phyloP scores from a whole-genome alignment of 2,888 invertebrate species.

The Tenthredo distinguenda region DNA sequence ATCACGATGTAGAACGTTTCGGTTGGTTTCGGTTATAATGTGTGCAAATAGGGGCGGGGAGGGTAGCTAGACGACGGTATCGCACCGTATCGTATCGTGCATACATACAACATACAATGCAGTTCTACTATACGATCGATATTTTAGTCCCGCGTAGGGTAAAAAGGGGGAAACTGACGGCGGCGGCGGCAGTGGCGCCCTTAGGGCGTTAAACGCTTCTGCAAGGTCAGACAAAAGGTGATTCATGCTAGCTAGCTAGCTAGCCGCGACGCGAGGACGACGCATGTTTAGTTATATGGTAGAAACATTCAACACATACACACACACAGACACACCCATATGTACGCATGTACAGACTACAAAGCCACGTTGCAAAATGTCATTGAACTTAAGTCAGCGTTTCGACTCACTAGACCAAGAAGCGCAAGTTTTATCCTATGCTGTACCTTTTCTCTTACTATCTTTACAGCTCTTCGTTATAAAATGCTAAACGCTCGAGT shows the following conservation, averaged over 20 bases:
- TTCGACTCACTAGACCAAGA: constrained; percentile 35
- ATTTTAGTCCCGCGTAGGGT: constrained; percentile 43
- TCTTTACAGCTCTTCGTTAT: not conserved
- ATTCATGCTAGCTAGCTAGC: constrained; percentile 29
- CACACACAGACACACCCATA: not conserved
- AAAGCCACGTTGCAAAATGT: constrained; percentile 53
- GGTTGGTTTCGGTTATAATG: not conserved
- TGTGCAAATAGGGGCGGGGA: not conserved
- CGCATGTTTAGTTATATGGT: constrained; percentile 5
- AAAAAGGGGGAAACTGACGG: not conserved
- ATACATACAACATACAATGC: constrained; percentile 12
- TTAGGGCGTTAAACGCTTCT: constrained; percentile 50
- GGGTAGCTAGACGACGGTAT: not conserved
- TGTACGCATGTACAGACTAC: not conserved
- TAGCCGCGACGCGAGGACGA: not conserved
- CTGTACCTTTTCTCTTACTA: not conserved
- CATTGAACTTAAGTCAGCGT: constrained; percentile 50
- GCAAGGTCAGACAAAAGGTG: constrained; percentile 50
- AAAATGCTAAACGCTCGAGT: not conserved
- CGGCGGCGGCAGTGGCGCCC: constrained; percentile 30
- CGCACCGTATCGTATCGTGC: not conserved
- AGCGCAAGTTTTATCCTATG: not conserved
- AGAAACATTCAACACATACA: not conserved
- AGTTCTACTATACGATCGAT: constrained; percentile 41
- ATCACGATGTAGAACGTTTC: not conserved